Evolutionary conservation across 2,797 vertebrate species (phyloP).

Genomic region (Pipistrellus kuhlii): DNA sequence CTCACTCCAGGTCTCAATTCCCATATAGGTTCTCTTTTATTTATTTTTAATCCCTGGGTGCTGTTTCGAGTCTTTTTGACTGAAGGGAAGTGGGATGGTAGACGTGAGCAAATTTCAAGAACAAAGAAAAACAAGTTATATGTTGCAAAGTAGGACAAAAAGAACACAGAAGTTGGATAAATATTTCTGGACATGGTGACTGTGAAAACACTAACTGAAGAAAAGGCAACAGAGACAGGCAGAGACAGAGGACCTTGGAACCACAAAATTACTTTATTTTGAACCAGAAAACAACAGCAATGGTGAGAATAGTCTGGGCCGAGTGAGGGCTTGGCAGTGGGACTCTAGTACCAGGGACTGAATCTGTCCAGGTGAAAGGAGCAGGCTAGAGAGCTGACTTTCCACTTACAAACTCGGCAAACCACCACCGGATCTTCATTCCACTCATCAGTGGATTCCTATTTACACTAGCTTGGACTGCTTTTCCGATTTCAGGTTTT

Average conservation of each 20-base stretch:
- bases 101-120: neutral
- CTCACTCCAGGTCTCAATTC: neutral
- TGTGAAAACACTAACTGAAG: neutral
- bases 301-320: neutral
- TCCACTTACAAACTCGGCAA: constrained; percentile 1
- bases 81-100: neutral
- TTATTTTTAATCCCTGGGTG: neutral
- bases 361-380: neutral
- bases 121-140: neutral
- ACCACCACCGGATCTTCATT: neutral
- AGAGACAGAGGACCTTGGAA: constrained; percentile 25
- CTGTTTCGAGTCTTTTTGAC: constrained; percentile 14
- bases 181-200: neutral
- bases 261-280: constrained; percentile 76
- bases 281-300: constrained; percentile 75
- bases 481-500: neutral
- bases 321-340: constrained; percentile 20
- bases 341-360: constrained; percentile 45
- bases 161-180: neutral
- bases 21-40: neutral
- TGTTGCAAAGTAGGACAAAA: neutral
- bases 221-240: constrained; percentile 54
- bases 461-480: constrained; percentile 18
- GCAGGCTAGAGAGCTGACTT: neutral
- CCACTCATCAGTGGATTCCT: neutral